phyloP scores from a whole-genome alignment of 2,113 vertebrate genomes.

The Parotia lawesii region DNA sequence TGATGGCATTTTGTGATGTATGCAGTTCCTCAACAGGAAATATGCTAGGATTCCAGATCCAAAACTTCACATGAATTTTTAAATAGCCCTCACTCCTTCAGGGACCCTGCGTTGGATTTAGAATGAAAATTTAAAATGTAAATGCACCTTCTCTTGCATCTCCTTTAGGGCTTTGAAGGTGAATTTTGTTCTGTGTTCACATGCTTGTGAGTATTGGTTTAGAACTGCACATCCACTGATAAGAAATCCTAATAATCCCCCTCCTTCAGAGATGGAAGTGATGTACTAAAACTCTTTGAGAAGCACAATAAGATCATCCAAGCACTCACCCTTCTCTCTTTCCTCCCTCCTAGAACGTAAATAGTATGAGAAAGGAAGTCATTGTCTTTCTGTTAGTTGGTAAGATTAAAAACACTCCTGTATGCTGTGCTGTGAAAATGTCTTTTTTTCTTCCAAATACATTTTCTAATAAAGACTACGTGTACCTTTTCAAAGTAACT shows the following conservation, averaged over 20 bases:
- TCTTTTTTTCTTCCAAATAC: background rate
- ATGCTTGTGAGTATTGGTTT: background rate
- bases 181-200: slow-evolving; percentile 21
- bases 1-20: slow-evolving; percentile 8
- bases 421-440: background rate
- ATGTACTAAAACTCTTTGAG: background rate
- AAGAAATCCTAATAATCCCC: slow-evolving; percentile 3
- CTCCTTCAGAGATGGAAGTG: background rate
- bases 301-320: background rate
- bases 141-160: background rate
- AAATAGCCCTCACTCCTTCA: slow-evolving; percentile 6
- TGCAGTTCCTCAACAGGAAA: background rate
- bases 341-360: background rate
- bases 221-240: background rate
- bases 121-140: slow-evolving; percentile 35
- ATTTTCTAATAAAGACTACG: background rate
- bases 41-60: background rate
- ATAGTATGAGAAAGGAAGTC: background rate
- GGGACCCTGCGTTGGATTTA: background rate
- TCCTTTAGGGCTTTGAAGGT: background rate
- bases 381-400: background rate
- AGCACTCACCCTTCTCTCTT: background rate
- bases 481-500: background rate
- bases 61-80: slow-evolving; percentile 1
- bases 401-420: background rate